Base-by-base conservation (phyloP, 2,113 vertebrate species). In the Gobio gobio region DNA sequence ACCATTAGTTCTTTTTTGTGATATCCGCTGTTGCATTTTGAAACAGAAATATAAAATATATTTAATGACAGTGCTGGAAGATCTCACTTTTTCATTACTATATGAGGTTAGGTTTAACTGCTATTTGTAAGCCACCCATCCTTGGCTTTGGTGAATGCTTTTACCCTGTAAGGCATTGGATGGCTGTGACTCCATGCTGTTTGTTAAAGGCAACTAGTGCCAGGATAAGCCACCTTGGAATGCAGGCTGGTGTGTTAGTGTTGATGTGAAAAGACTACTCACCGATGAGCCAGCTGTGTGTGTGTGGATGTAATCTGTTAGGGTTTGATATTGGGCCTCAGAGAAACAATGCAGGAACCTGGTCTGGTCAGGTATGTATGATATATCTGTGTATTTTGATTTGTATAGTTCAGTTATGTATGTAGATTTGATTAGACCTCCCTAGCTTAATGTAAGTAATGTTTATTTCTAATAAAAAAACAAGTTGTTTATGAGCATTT, bases 81-180 rank as follows among this genome's bases (percentile, higher is more conserved):
- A 56, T 56, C 18, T 54, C 74, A 78, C 29, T 26, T n/a, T 78
- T 78, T 58, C 73, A 24, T 83, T 75, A 80, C 84, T 86, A 83
- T 83, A 80, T 64, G 87, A 78, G 87, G 84, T 70, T 78, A 82
- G n/a, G 68, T 75, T 79, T 79, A 26, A 59, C 26, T 54, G 56
- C 18, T 45, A 56, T 59, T 36, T 83, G 80, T 82, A 22, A 64
- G 64, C 79, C 66, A 77, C n/a, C 56, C 47, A 56, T 58, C 77
- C 36, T 82, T 88, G 87, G 49, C 59, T 81, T 20, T 26, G 78
- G 49, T 59, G 82, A 58, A 84, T 77, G 58, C 51, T 88, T 86
- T 84, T 86, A 88, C 87, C 82, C 85, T 88, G 59, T 88, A 86
- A 82, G 85, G 87, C 82, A 58, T 29, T 72, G n/a, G 43, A 59